Evolutionary conservation across 2,888 invertebrate species (phyloP), one percentile per base, ranked within the genome.

Genomic region (Unio delphinus): DNA sequence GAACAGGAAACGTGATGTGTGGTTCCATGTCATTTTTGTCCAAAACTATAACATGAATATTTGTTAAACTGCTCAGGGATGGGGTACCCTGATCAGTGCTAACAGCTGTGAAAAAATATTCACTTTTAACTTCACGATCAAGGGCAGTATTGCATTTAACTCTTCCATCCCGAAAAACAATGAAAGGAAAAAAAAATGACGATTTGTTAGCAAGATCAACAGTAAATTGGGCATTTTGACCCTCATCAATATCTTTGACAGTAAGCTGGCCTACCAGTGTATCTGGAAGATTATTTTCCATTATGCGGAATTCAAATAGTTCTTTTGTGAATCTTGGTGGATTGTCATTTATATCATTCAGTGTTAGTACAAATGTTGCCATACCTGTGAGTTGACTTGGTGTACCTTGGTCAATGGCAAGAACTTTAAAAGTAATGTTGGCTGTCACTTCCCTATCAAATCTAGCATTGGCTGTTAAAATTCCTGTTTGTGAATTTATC

Each of bases 1-100:
- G 64, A 61, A 74, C 80, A 7, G 88, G 88, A 67, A 84, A 86
- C 0, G 70, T 64, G 54, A 88, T 81, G n/a, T 69, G 66, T 5
- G 88, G 88, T 1, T 78, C 67, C 64, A 87, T 81, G 74, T 88
- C 88, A 74, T 88, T 88, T n/a, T 78, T 80, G 75, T 88, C 88
- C 3, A 69, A 70, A 7, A 88, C 79, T 63, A 70, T 74, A 15
- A 82, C 68, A 58, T 75, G 66, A 28, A 82, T 79, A 20, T 63
- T 73, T 64, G 74, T 76, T 56, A 74, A 71, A 65, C 78, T 74
- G 15, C 74, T 78, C 67, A 65, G 30, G 57, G 72, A 71, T 45
- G 81, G 81, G 8, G 61, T 34, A 45, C 81, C 81, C 61, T 79
- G 78, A 65, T 82, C 81, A 26, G 68, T 78, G 11, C 77, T 80